Evolutionary conservation across 2,797 vertebrate genomes (phyloP).

Genomic region (Macropus fuliginosus): DNA sequence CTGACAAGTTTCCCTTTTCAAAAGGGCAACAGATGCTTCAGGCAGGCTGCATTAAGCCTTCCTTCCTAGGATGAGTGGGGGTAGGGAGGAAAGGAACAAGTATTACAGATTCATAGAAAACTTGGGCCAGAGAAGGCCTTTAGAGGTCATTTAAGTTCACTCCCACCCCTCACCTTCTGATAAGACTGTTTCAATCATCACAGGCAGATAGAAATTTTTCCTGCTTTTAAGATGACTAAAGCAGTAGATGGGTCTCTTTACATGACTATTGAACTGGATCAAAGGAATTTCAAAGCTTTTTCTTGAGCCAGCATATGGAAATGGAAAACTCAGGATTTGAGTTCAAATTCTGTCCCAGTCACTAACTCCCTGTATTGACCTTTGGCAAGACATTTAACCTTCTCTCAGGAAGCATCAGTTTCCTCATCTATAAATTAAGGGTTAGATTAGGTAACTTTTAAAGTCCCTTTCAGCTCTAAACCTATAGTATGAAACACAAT

Average conservation of each 20-base stretch:
- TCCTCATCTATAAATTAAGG: not conserved
- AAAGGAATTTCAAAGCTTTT: not conserved
- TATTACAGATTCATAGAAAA: not conserved
- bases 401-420: not conserved
- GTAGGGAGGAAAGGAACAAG: not conserved
- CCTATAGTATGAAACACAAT: not conserved
- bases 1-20: constrained; percentile 20
- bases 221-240: not conserved
- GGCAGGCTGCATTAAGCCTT: not conserved
- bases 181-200: not conserved
- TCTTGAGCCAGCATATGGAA: not conserved
- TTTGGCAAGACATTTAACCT: not conserved
- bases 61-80: not conserved
- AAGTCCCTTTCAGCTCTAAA: not conserved
- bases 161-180: too few relatives aligned
- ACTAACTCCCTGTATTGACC: not conserved
- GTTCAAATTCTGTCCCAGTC: not conserved
- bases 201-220: not conserved
- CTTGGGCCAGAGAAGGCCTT: not conserved
- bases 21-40: not conserved
- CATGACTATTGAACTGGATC: not conserved
- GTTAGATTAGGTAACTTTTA: not conserved
- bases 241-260: not conserved
- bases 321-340: not conserved
- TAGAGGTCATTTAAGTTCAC: not conserved